phyloP scores from a whole-genome alignment of 2,888 invertebrate species.

The Machimus rusticus region DNA sequence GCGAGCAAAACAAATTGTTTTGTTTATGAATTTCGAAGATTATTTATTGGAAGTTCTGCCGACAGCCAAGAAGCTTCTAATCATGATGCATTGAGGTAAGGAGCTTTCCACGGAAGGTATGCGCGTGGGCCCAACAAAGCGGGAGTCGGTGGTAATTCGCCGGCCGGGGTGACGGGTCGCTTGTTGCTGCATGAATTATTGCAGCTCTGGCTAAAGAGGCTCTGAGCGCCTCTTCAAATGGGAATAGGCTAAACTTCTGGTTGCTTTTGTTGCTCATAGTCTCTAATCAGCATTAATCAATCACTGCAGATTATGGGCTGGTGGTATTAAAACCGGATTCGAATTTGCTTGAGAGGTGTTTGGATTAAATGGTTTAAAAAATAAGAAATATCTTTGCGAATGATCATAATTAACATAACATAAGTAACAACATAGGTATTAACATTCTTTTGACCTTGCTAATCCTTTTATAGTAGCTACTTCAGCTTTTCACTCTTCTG shows the following conservation, averaged over 20 bases:
- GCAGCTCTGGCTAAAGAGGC: neutral
- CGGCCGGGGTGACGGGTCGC: neutral
- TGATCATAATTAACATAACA: neutral
- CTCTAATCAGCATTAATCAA: neutral
- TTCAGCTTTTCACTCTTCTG: no score
- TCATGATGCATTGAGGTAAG: neutral
- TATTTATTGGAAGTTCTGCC: constrained; percentile 18
- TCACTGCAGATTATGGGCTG: neutral
- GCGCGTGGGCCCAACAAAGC: neutral
- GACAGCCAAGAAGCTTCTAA: constrained; percentile 20
- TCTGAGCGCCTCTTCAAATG: neutral
- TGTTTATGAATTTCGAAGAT: neutral
- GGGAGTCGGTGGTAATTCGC: neutral
- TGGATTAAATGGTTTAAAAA: neutral
- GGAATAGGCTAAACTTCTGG: neutral
- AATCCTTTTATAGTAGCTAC: neutral
- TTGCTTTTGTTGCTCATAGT: neutral
- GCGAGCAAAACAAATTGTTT: constrained; percentile 5
- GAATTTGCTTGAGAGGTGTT: neutral
- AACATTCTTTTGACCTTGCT: neutral
- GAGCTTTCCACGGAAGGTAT: neutral
- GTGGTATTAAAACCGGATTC: neutral
- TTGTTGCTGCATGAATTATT: neutral
- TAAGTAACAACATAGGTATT: neutral
- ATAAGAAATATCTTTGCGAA: neutral